Conservation (phyloP, 2,888 invertebrate genomes). For the Carabus problematicus region DNA sequence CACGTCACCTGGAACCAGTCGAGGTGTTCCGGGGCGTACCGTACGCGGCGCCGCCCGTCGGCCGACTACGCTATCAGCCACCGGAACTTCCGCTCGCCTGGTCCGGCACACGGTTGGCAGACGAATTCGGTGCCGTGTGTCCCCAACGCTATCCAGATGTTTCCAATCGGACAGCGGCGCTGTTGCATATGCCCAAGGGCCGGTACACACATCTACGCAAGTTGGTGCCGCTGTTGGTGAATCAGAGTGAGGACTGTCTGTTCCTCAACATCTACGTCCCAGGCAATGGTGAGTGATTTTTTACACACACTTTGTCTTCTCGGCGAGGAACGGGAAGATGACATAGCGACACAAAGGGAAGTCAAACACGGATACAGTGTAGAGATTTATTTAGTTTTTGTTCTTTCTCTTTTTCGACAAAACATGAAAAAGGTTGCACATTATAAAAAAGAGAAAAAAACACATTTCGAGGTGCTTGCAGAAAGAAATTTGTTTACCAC, state of each 20-base stretch:
- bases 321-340: neutral
- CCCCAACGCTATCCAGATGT: constrained; percentile 71
- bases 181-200: constrained; percentile 78
- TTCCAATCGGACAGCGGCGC: constrained; percentile 70
- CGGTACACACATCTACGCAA: constrained; percentile 77
- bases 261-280: constrained; percentile 90
- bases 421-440: too few relatives aligned
- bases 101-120: constrained; percentile 77
- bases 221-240: constrained; percentile 72
- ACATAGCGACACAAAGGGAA: neutral
- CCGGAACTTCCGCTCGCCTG: constrained; percentile 75
- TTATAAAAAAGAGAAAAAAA: too few relatives aligned
- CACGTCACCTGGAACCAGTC: constrained; percentile 76
- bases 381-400: too few relatives aligned
- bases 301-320: neutral
- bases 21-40: constrained; percentile 87
- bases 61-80: constrained; percentile 69
- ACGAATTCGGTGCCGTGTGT: constrained; percentile 79
- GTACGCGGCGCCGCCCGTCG: constrained; percentile 79
- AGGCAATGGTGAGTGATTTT: constrained; percentile 74
- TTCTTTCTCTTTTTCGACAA: too few relatives aligned
- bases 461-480: too few relatives aligned
- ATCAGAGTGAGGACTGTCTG: constrained; percentile 91
- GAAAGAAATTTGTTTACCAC: too few relatives aligned
- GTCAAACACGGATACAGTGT: too few relatives aligned